A percentile compares a stretch with the other conserved stretches of the same genome.
Evolutionary conservation across 2,888 invertebrate species (phyloP).

Genomic region (Drosophila melanosoma): DNA sequence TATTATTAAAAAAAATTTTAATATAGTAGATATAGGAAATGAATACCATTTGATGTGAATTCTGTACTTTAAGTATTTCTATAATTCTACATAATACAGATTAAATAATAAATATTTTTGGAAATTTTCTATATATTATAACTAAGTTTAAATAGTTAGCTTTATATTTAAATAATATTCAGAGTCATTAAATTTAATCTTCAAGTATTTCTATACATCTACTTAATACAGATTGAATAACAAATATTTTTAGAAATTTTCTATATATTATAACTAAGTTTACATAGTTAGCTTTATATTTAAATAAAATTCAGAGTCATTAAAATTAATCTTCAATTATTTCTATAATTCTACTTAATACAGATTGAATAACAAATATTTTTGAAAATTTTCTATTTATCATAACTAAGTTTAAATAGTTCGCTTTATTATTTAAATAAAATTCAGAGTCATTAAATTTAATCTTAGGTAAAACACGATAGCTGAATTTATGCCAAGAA

Average conservation of each 20-base stretch:
- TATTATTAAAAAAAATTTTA: not conserved
- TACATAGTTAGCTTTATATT: not conserved
- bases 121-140: not conserved
- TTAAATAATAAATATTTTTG: not conserved
- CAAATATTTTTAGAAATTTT: not conserved
- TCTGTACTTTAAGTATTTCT: not conserved
- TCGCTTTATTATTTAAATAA: slow-evolving; percentile 9
- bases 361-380: not conserved
- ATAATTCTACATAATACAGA: too few relatives aligned
- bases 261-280: not conserved
- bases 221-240: too few relatives aligned
- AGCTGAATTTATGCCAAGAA: slow-evolving; percentile 50
- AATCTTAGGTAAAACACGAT: slow-evolving; percentile 16
- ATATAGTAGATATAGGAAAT: not conserved
- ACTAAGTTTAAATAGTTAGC: not conserved
- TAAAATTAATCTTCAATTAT: not conserved
- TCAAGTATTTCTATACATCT: not conserved
- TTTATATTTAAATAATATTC: slow-evolving; percentile 12
- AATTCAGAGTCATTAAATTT: slow-evolving; percentile 8
- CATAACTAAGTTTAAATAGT: not conserved
- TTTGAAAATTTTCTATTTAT: not conserved
- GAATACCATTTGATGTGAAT: not conserved
- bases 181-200: slow-evolving; percentile 14
- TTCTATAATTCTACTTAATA: not conserved
- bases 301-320: slow-evolving; percentile 11